Conservation (phyloP, 1,140 invertebrate genomes). For the Trichonephila clavipes region DNA sequence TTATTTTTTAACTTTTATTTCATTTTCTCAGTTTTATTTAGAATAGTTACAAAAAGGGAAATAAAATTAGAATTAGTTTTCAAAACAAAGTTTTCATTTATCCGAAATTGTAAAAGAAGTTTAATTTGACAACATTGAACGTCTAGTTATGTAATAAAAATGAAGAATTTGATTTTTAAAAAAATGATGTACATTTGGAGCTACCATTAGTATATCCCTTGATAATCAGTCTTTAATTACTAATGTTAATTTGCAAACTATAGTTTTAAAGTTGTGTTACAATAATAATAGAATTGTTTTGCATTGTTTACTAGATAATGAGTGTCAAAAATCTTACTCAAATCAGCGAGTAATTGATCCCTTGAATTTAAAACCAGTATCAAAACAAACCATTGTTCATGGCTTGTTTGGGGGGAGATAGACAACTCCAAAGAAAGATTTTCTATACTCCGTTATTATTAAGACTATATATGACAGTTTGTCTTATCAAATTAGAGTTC, state of each 20-base stretch:
- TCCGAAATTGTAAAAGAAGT: too few relatives aligned
- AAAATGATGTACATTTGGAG: not conserved
- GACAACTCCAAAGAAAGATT: not conserved
- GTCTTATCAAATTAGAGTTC: not conserved
- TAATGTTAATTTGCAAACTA: not conserved
- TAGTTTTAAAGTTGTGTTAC: not conserved
- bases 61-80: too few relatives aligned
- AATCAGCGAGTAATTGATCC: too few relatives aligned
- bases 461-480: too few relatives aligned
- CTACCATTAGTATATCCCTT: not conserved
- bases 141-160: not conserved
- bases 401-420: slow-evolving; percentile 11
- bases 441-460: not conserved
- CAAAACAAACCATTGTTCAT: slow-evolving; percentile 10
- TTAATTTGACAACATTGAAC: too few relatives aligned
- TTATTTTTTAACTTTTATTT: too few relatives aligned
- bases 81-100: too few relatives aligned
- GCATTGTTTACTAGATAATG: not conserved
- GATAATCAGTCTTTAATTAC: not conserved
- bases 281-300: not conserved
- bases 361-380: not conserved
- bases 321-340: not conserved
- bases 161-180: not conserved
- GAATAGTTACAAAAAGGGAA: too few relatives aligned
- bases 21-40: too few relatives aligned